phyloP scores from a whole-genome alignment of 2,797 vertebrate species.

The Clamator glandarius region DNA sequence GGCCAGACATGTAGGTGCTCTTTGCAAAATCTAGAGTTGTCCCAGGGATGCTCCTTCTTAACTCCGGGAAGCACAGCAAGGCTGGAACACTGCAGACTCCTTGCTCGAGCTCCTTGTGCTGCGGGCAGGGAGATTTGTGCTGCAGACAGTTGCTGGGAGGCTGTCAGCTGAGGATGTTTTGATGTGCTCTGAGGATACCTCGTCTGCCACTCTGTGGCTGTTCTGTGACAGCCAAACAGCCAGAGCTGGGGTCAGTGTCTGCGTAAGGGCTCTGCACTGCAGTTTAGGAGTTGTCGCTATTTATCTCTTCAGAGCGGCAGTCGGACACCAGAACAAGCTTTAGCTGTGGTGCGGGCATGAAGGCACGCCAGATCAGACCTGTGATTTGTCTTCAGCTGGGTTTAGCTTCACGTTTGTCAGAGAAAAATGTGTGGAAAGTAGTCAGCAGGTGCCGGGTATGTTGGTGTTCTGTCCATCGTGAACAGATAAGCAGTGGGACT shows the following conservation, averaged over 20 bases:
- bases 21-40: neutral
- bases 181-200: neutral
- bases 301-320: neutral
- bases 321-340: neutral
- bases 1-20: neutral
- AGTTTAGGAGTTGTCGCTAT: neutral
- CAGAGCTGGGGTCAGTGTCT: neutral
- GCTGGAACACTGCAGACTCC: neutral
- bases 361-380: neutral
- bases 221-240: neutral
- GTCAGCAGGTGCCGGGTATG: fast-evolving
- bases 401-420: neutral
- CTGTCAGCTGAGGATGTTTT: neutral
- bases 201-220: constrained; percentile 49
- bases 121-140: neutral
- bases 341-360: neutral
- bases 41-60: neutral
- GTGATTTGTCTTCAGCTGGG: neutral
- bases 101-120: neutral
- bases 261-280: neutral
- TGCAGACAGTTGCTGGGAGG: neutral
- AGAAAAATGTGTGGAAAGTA: neutral
- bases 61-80: neutral
- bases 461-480: neutral
- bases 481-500: neutral